Base-by-base conservation (phyloP, 2,888 invertebrate genomes). In the Branchellion lobata region DNA sequence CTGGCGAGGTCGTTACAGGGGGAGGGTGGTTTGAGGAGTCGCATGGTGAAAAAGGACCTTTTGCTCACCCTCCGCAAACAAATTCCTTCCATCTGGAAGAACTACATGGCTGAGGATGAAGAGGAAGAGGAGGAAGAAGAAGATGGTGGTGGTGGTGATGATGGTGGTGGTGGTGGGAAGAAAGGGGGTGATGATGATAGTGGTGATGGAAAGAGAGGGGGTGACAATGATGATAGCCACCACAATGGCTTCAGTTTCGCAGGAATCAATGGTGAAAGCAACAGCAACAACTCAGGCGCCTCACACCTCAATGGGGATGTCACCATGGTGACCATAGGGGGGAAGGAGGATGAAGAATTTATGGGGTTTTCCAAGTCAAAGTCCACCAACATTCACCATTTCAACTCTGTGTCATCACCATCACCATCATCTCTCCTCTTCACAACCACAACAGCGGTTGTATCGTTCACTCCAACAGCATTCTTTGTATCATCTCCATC, bases 81-180 rank as follows among this genome's bases (percentile, higher is more conserved):
- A 21, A 8, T 71, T 11, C n/a, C n/a, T 11, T 8, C n/a, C 34
- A 27, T 71, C 3, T 33, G 21, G n/a, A 40, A 75, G 29, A 31
- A 75, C 31, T 27, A 61, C 31, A 18, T 14, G 8, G 27, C 11
- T 57, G 57, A 76, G 61, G n/a, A 40, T 78, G 65, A 78, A 65
- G 36, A 65, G 29, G 65, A 78, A 14, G 65, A 78, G 18, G 36
- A 65, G 29, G 65, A 78, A 14, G 65, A 78, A 21, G 31, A 33
- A 29, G 8, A 34, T 61, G 36, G 33, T 61, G 18, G 24, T 65
- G 65, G 29, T 61, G 18, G 40, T 61, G 65, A 77, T 77, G 33
- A 65, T 61, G 33, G 31, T 61, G 65, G 33, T 33, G n/a, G 24
- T 3, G 27, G 34, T 14, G 47, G 24, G n/a, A 24, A 74, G 51